Evolutionary conservation across 2,113 vertebrate genomes (phyloP).

Genomic region (Saimiri boliviensis): DNA sequence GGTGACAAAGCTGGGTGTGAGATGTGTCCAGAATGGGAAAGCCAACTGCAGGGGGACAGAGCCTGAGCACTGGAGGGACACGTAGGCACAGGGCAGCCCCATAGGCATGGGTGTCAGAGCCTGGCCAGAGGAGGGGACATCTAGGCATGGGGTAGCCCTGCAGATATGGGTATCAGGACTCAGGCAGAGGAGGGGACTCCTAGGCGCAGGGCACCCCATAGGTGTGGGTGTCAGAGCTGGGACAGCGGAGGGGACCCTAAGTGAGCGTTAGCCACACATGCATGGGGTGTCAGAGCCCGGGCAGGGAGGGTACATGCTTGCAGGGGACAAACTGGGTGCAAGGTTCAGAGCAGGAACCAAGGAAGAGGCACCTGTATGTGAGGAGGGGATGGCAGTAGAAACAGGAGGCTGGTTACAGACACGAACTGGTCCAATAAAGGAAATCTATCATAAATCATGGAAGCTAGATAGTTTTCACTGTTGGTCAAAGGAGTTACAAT

Average conservation of each 20-base stretch:
- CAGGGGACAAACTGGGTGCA: background rate
- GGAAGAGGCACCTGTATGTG: background rate
- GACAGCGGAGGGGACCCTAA: no score
- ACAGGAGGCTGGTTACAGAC: background rate
- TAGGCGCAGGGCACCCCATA: background rate
- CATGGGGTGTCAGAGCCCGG: background rate
- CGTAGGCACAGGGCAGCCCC: background rate
- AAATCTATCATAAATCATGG: background rate
- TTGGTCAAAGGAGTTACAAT: background rate
- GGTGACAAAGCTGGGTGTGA: background rate
- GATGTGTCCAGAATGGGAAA: rapidly evolving
- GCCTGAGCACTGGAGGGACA: background rate
- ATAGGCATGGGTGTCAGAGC: no score
- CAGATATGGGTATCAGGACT: no score
- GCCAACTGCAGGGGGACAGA: background rate
- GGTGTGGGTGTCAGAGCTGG: no score
- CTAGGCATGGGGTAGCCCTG: no score
- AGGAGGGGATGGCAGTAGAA: background rate
- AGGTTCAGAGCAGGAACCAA: background rate
- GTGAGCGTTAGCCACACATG: background rate
- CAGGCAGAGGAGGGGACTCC: no score
- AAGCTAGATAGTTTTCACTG: background rate
- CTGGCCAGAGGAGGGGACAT: rapidly evolving
- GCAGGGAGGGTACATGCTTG: rapidly evolving
- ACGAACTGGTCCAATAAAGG: background rate